These are phyloP conservation scores for Hipposideros larvatus DNA, from an alignment of 2,797 vertebrate genomes.

Conservation along the genomic window DNA sequence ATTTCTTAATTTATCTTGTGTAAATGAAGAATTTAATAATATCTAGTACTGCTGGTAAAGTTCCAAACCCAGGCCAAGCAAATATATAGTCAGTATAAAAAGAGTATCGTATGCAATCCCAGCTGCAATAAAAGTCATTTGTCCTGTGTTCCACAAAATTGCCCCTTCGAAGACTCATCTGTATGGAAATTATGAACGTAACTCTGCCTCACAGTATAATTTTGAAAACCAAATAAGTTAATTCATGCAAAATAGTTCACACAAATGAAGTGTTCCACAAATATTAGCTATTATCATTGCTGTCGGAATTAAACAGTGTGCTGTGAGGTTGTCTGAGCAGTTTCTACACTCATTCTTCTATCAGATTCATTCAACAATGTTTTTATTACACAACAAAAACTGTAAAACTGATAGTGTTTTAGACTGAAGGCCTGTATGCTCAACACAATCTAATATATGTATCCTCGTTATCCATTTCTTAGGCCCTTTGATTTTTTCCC, in stretches of 20 bases:
- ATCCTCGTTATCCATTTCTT: not conserved
- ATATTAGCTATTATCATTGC: not conserved
- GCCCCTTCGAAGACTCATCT: not conserved
- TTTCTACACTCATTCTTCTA: not conserved
- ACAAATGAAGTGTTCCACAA: not conserved
- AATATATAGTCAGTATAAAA: not conserved
- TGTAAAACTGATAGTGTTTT: not conserved
- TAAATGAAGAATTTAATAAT: not conserved
- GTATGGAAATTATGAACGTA: not conserved
- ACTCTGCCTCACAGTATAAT: not conserved
- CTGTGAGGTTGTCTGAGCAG: not conserved
- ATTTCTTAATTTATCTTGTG: not conserved
- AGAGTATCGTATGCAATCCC: not conserved
- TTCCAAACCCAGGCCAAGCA: not conserved
- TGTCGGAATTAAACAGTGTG: not conserved
- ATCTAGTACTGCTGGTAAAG: not conserved
- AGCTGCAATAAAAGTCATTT: not conserved
- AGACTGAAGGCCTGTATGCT: not conserved
- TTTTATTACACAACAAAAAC: not conserved
- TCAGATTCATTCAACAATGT: not conserved
- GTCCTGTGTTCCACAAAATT: not conserved
- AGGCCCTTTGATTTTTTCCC: not conserved
- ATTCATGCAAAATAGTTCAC: not conserved
- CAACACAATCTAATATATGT: not conserved
- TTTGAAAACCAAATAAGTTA: slow-evolving; percentile 38